Evolutionary conservation across 1,140 invertebrate species (phyloP).

Genomic region (Pentalonia nigronervosa): DNA sequence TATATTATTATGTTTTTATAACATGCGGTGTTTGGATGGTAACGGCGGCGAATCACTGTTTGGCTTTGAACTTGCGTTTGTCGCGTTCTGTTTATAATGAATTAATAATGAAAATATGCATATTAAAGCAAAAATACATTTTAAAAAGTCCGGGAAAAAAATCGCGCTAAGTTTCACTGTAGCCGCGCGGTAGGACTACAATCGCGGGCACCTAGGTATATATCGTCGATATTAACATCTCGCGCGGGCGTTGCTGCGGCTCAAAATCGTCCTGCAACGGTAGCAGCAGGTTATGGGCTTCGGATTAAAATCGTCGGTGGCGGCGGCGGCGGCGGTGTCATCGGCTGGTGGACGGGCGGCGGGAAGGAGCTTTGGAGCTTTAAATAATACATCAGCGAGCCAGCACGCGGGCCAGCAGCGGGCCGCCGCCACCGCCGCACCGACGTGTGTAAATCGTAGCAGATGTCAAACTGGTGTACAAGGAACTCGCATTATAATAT

Average conservation of each 20-base stretch:
- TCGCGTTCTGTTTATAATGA: neutral
- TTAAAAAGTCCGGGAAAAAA: neutral
- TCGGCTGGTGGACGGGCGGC: neutral
- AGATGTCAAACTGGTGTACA: constrained; percentile 46
- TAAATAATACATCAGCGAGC: constrained; percentile 42
- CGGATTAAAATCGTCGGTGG: constrained; percentile 27
- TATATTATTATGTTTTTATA: neutral
- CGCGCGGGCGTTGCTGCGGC: too few relatives aligned
- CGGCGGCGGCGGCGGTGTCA: neutral
- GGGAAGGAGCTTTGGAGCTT: constrained; percentile 24
- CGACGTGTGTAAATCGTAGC: constrained; percentile 38
- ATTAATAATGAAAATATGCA: neutral
- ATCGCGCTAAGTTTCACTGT: neutral
- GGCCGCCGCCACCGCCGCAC: neutral
- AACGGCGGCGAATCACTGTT: neutral
- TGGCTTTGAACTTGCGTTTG: neutral
- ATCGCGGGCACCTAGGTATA: too few relatives aligned
- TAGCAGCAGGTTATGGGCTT: neutral
- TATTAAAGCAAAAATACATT: neutral
- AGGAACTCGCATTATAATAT: constrained; percentile 46
- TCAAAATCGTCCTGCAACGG: neutral
- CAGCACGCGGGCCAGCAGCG: neutral
- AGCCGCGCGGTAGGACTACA: too few relatives aligned
- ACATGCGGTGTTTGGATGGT: neutral
- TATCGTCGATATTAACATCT: neutral